Conservation (phyloP, 2,113 vertebrate species). For the Petrocephalus microphthalmus region DNA sequence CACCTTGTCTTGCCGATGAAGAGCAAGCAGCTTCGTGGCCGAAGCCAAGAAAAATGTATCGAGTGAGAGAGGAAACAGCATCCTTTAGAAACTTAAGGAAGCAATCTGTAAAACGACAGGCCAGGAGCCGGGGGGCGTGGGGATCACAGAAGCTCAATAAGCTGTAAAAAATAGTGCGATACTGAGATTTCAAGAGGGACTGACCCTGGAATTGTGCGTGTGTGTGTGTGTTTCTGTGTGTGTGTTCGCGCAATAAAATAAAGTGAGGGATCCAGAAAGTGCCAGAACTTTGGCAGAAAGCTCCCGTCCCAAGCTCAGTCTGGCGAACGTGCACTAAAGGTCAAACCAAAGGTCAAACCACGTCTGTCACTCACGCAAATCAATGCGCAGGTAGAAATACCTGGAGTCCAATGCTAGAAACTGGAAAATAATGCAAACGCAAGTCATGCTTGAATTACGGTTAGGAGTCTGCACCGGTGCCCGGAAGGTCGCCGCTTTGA, state of each 20-base stretch:
- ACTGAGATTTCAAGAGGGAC: background rate
- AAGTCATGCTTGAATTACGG: background rate
- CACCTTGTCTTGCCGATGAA: background rate
- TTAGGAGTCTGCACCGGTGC: background rate
- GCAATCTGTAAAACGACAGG: background rate
- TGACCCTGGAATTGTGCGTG: background rate
- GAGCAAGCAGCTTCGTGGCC: too few relatives aligned
- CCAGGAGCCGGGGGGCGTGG: background rate
- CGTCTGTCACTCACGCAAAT: background rate
- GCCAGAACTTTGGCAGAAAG: background rate
- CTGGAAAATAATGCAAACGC: background rate
- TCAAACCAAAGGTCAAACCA: background rate
- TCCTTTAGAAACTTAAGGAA: background rate
- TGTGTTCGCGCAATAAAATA: background rate
- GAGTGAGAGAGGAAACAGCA: conserved; percentile 1
- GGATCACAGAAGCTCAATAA: background rate
- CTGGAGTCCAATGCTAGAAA: background rate
- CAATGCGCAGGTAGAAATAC: background rate
- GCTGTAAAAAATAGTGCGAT: background rate
- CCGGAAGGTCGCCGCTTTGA: background rate
- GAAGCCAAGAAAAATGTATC: background rate
- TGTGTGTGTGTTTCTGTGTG: background rate
- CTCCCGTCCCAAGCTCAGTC: background rate
- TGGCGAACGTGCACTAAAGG: background rate
- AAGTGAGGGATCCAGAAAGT: background rate